Evolutionary conservation across 1,140 invertebrate genomes (phyloP), one percentile per base, ranked within the genome.

Genomic region (Antheraea mylitta): DNA sequence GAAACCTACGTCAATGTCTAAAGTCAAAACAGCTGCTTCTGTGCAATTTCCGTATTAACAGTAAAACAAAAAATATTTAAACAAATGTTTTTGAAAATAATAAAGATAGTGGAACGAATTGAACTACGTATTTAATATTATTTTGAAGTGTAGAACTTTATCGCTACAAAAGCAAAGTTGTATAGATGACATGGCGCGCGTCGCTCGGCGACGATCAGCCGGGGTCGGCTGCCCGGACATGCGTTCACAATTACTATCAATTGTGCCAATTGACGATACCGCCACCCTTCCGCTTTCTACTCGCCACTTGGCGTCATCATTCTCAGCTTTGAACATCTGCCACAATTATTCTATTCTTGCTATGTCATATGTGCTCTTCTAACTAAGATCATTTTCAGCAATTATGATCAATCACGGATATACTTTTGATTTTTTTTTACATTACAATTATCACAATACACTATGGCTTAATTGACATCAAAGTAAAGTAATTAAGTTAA

Each of bases 271-370:
- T 91, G 89, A 89, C 80, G 79, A 73, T 77, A 78, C 87, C 72
- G 85, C 83, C 89, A 91, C 89, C 89, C 89, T 91, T 91, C 89
- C 89, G 89, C 87, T 89, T 90, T 84, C 79, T 76, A 82, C 70
- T 77, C 77, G 64, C 74, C 70, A 72, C 70, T 67, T 71, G 61
- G 70, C 78, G 79, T 79, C 82, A 81, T 84, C 85, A 75, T 75
- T 71, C 62, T 66, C 75, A 64, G 63, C 64, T 71, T 58, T 68
- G 74, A 82, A 84, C 87, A 90, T 86, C 87, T 90, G 87, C 81
- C 83, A 74, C 61, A 74, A 71, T 63, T 67, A 16, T 53, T 53
- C 45, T 53, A 53, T 53, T 53, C 45, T 53, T 53, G 0, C 1
- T 53, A 16, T 53, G 16, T 13, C 45, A 9, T 53, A 53, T n/a